Evolutionary conservation across 1,140 invertebrate genomes (phyloP), one percentile per base, ranked within the genome.

Genomic region (Drosophila ficusphila): DNA sequence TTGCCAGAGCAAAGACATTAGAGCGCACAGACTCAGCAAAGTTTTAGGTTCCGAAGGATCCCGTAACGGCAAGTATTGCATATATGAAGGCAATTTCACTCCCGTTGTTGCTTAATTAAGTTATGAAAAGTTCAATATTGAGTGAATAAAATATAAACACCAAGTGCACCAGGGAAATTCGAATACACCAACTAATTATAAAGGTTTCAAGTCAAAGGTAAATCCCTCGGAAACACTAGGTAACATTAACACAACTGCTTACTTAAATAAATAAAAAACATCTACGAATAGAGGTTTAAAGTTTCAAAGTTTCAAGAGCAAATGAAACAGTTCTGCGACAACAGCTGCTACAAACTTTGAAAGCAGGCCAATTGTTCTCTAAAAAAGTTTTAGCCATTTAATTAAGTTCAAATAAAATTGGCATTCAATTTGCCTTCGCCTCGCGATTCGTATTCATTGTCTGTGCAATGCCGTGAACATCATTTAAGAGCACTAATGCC

Each of bases 321-420:
- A 6, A 12, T 27, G 56, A 25, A 12, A 4, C n/a, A 16, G 11
- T 54, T 4, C 33, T 25, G 12, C 21, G n/a, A 5, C 27, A 36
- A 9, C 44, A 71, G 41, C 36, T 71, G 65, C 39, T 36, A 5
- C 4, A 25, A 49, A 60, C 52, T 42, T 71, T 72, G n/a, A n/a
- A n/a, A n/a, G n/a, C n/a, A n/a, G n/a, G n/a, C n/a, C n/a, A n/a
- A n/a, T n/a, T n/a, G 14, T 14, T 34, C 14, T 7, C 9, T 12
- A 12, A 16, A 14, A 39, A 58, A 76, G 34, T 77, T 78, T 58
- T 9, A 25, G 67, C 27, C 69, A 75, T 71, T 83, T 79, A 78
- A 83, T 83, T 83, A 83, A 78, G 62, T 75, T 79, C 58, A 58
- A 65, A 71, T 53, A 39, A 78, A 78, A 73, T 47, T 23, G 54